A percentile compares a stretch with the other conserved stretches of the same genome.
phyloP scores from a whole-genome alignment of 1,140 invertebrate species.

The Lasioglossum baleicum region DNA sequence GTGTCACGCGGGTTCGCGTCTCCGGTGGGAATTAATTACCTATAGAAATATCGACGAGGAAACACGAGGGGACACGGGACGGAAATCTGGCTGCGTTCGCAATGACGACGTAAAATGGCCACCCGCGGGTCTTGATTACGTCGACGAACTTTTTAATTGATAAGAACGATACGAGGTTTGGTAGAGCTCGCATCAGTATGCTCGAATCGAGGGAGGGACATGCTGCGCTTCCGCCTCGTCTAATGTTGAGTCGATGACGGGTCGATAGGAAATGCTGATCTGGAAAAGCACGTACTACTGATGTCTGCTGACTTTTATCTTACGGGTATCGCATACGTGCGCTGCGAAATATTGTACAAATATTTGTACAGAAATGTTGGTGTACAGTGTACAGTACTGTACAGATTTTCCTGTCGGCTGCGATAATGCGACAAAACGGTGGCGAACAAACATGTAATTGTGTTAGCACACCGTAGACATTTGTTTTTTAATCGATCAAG shows the following conservation, averaged over 20 bases:
- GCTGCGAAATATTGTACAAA: no score
- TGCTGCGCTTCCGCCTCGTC: conserved; percentile 86
- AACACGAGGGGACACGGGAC: not conserved
- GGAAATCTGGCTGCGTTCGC: not conserved
- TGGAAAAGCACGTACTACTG: conserved; percentile 63
- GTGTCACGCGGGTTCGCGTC: not conserved
- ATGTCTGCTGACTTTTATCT: not conserved
- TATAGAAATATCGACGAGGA: not conserved
- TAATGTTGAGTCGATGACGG: conserved; percentile 93
- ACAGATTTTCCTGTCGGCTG: no score
- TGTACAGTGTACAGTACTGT: no score
- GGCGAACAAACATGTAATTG: no score
- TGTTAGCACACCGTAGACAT: not conserved
- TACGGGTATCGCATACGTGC: no score
- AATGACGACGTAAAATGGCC: not conserved
- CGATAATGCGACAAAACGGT: no score
- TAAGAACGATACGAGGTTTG: not conserved
- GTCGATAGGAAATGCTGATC: conserved; percentile 89
- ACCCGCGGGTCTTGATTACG: not conserved
- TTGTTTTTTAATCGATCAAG: not conserved
- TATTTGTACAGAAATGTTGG: no score
- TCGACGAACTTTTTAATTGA: not conserved
- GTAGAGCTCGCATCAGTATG: conserved; percentile 80
- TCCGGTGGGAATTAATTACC: conserved; percentile 33
- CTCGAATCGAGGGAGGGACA: conserved; percentile 87